Base-by-base conservation (phyloP, 2,888 invertebrate genomes). In the Calameuta filiformis region DNA sequence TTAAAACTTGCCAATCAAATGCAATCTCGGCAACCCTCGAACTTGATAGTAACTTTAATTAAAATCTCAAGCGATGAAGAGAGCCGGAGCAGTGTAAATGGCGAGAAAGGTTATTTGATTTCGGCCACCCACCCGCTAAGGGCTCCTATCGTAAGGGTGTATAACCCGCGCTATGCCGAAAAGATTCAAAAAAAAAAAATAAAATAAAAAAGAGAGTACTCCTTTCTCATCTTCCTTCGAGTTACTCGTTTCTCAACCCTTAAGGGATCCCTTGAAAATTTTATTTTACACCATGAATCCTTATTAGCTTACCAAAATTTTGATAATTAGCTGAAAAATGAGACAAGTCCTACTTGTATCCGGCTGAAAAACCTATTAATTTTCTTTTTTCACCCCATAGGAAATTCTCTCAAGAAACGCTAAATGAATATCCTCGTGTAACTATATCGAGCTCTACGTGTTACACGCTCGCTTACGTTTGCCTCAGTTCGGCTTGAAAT, bases 1-100 rank as follows among this genome's bases (percentile, higher is more conserved):
- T 86, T 85, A 86, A 87, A 87, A 85, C 83, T 85, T 85, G 83
- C 85, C 85, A 87, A 87, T 87, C 85, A 87, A 86, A 84, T 82
- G 82, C 80, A 83, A 83, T 83, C 82, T 83, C 82, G 56, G 56
- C 56, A 23, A 56, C 56, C 56, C 23, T 23, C 56, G 56, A 56
- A 56, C 56, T 23, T 56, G 56, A 56, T 56, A 81, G 79, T 82
- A 82, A 84, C 80, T 85, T 85, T 85, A 84, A 85, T 86, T 86
- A 82, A 84, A 85, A 73, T 73, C 75, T 40, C 68, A 35, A 23
- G 75, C 12, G 73, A 73, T 69, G 37, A 69, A 35, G 75, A 56
- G 35, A 56, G 31, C 40, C 40, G 1, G 37, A 56, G 56, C 56
- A 56, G 56, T 56, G 56, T 56, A 56, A 56, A 56, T 56, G 56